phyloP scores from a whole-genome alignment of 2,888 invertebrate genomes.

The Hirudinaria manillensis region DNA sequence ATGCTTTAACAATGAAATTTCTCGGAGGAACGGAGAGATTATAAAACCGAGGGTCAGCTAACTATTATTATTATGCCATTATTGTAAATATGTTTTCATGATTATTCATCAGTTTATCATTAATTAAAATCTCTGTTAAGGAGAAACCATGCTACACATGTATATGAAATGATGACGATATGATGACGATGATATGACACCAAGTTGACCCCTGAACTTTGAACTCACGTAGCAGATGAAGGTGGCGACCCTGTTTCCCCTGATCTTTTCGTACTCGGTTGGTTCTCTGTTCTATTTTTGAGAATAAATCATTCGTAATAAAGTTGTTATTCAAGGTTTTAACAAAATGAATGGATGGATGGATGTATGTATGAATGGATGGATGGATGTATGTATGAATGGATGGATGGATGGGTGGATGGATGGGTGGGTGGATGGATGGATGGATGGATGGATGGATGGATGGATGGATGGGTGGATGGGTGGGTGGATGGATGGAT shows the following conservation, averaged over 20 bases:
- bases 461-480: background rate
- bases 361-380: background rate
- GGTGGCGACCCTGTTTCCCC: slow-evolving; percentile 32
- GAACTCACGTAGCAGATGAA: slow-evolving; percentile 33
- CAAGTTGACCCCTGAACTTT: background rate
- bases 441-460: background rate
- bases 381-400: background rate
- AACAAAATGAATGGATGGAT: background rate
- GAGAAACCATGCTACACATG: too few species aligned
- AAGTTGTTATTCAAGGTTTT: background rate
- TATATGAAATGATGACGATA: too few species aligned
- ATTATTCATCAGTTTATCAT: too few species aligned
- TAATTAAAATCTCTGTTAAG: too few species aligned
- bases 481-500: background rate
- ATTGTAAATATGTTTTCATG: too few species aligned
- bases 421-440: too few species aligned
- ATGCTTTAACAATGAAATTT: too few species aligned
- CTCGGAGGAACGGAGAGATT: too few species aligned
- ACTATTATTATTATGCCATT: too few species aligned
- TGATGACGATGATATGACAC: too few species aligned
- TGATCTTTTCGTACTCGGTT: slow-evolving; percentile 24
- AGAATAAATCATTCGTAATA: background rate
- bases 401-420: background rate
- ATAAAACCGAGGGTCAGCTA: too few species aligned
- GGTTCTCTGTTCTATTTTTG: slow-evolving; percentile 20